A percentile compares a stretch with the other conserved stretches of the same genome.
Conservation (phyloP, 2,113 vertebrate species). For the Gopherus flavomarginatus region DNA sequence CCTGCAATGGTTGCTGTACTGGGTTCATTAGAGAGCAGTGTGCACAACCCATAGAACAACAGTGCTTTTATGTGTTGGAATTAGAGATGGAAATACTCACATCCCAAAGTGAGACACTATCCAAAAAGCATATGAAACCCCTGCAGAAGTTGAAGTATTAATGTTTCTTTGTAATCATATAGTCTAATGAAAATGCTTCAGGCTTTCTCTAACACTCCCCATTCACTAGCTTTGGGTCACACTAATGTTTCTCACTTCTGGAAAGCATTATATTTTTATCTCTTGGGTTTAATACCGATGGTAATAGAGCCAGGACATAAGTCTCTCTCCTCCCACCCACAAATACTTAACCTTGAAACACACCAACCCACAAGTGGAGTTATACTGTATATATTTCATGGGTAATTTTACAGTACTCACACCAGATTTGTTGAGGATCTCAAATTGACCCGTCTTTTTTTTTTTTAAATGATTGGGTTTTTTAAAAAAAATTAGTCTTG, state of each 20-base stretch:
- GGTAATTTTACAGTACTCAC: not conserved
- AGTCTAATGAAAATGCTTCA: conserved; percentile 34
- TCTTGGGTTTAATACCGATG: not conserved
- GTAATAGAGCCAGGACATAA: not conserved
- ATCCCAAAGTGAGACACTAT: not conserved
- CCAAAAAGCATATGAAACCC: not conserved
- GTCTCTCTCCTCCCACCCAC: not conserved
- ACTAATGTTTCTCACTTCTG: not conserved
- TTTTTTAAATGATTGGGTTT: not conserved
- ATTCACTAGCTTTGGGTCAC: not conserved
- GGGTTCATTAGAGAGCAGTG: conserved; percentile 17
- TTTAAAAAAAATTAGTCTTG: not conserved
- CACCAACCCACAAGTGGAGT: not conserved
- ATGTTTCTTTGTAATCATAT: not conserved
- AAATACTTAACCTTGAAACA: not conserved
- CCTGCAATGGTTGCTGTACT: not conserved
- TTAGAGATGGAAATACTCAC: not conserved
- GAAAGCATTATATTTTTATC: not conserved
- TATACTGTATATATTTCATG: not conserved
- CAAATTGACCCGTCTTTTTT: not conserved
- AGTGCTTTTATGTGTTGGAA: not conserved
- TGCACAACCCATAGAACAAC: not conserved
- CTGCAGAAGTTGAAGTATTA: conserved; percentile 8
- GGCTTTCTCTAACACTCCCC: not conserved
- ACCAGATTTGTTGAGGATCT: fast-evolving